A percentile compares a stretch with the other conserved stretches of the same genome.
phyloP scores from a whole-genome alignment of 2,113 vertebrate genomes.

The Trochalopteron elliotii region DNA sequence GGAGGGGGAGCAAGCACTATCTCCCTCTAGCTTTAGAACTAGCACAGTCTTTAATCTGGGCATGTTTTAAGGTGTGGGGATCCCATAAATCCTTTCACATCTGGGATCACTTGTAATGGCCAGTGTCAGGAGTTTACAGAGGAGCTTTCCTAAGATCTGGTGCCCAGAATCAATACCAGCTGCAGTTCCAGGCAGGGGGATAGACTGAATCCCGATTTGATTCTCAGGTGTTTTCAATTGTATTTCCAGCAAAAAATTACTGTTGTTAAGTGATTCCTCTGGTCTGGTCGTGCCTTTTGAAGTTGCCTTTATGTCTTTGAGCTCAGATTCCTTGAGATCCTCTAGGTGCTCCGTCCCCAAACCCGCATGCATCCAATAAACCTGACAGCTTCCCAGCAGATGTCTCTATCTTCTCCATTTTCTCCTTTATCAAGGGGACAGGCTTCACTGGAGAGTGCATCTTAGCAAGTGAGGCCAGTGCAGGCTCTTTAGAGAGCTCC shows the following conservation, averaged over 20 bases:
- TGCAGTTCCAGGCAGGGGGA: constrained; percentile 26
- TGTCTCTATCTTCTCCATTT: constrained; percentile 59
- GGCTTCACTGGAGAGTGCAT: not conserved
- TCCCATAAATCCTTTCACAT: constrained; percentile 67
- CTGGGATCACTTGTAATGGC: constrained; percentile 47
- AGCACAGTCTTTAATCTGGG: not conserved
- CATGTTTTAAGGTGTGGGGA: constrained; percentile 37
- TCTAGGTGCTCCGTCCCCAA: constrained; percentile 35
- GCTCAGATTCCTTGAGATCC: constrained; percentile 57
- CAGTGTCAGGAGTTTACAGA: constrained; percentile 58
- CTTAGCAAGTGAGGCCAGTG: not conserved
- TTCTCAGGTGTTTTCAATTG: constrained; percentile 65
- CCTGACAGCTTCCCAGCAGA: constrained; percentile 64
- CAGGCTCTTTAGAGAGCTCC: not conserved
- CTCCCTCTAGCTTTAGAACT: not conserved
- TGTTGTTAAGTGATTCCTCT: constrained; percentile 33
- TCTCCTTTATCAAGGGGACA: not conserved
- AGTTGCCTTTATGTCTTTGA: constrained; percentile 65
- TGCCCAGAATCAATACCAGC: constrained; percentile 60
- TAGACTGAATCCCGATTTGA: constrained; percentile 18
- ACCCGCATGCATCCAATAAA: constrained; percentile 42
- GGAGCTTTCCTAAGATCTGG: constrained; percentile 63
- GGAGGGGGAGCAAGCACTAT: accelerated
- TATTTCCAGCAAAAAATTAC: constrained; percentile 33
- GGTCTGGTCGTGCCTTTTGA: constrained; percentile 54